These are phyloP conservation scores for Caenorhabditis uteleia DNA, from an alignment of 2,888 invertebrate genomes.

Conservation along the genomic window DNA sequence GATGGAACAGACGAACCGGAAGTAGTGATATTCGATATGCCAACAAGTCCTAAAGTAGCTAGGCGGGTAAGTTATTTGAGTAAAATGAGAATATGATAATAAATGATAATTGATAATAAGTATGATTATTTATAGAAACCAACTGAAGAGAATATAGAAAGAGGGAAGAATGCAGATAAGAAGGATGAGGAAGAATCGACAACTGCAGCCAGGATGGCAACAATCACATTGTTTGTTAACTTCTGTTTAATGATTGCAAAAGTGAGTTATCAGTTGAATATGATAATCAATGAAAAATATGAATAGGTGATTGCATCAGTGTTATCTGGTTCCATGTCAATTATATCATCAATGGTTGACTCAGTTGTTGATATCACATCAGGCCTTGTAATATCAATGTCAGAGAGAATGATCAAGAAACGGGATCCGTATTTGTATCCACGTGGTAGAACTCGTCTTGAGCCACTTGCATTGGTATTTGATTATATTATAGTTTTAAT, in stretches of 20 bases:
- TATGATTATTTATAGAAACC: background rate
- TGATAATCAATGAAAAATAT: background rate
- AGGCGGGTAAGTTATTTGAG: conserved; percentile 30
- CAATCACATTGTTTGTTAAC: conserved; percentile 59
- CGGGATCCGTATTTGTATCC: conserved; percentile 72
- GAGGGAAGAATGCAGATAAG: background rate
- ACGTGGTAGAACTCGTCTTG: conserved; percentile 71
- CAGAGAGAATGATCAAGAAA: conserved; percentile 69
- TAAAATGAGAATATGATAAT: no score
- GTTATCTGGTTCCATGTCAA: conserved; percentile 72
- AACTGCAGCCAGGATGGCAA: conserved; percentile 48
- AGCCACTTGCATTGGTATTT: conserved; percentile 71
- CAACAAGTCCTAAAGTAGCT: conserved; percentile 25
- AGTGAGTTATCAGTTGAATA: no score
- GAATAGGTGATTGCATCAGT: conserved; percentile 69
- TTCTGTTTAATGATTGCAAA: conserved; percentile 70
- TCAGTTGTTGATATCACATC: conserved; percentile 72
- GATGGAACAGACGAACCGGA: conserved; percentile 43
- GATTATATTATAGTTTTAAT: background rate
- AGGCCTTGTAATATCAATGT: conserved; percentile 69
- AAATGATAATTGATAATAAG: no score
- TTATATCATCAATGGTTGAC: conserved; percentile 73
- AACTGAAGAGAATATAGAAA: background rate
- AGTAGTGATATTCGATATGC: conserved; percentile 35
- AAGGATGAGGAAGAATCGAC: background rate